A percentile compares a stretch with the other conserved stretches of the same genome.
phyloP scores from a whole-genome alignment of 2,797 vertebrate species.

The Melanotaenia parkinsoni region DNA sequence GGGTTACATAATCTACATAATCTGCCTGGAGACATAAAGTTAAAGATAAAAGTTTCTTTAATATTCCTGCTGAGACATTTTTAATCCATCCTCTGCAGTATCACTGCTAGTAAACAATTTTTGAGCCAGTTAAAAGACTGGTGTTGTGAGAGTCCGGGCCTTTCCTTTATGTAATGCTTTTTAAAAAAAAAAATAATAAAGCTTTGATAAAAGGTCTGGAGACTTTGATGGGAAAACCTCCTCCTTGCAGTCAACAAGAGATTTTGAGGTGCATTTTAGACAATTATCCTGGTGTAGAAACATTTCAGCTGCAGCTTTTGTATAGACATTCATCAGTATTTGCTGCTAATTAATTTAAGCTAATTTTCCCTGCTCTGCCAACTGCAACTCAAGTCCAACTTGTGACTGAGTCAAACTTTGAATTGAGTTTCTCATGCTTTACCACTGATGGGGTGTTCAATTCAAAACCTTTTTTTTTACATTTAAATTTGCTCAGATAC shows the following conservation, averaged over 20 bases:
- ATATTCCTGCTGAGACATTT: neutral
- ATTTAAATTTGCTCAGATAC: neutral
- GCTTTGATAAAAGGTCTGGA: neutral
- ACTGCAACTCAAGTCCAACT: neutral
- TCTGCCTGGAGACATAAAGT: neutral
- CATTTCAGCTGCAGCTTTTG: neutral
- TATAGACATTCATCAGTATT: neutral
- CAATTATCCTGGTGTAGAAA: neutral
- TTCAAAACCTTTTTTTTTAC: neutral
- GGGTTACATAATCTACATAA: neutral
- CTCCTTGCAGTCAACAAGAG: too few species aligned
- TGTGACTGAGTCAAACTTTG: too few species aligned
- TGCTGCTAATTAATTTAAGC: neutral
- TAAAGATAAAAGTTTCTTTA: constrained; percentile 9
- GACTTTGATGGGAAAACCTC: neutral
- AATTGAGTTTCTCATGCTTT: neutral
- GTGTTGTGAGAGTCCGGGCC: neutral
- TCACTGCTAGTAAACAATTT: neutral
- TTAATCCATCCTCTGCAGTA: neutral
- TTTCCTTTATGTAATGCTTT: neutral
- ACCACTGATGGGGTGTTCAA: neutral
- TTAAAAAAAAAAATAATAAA: neutral
- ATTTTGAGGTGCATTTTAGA: neutral
- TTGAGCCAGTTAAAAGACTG: neutral
- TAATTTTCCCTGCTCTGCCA: neutral